These are phyloP conservation scores for Epirrita christyi DNA, from an alignment of 2,888 invertebrate species.

Conservation along the genomic window DNA sequence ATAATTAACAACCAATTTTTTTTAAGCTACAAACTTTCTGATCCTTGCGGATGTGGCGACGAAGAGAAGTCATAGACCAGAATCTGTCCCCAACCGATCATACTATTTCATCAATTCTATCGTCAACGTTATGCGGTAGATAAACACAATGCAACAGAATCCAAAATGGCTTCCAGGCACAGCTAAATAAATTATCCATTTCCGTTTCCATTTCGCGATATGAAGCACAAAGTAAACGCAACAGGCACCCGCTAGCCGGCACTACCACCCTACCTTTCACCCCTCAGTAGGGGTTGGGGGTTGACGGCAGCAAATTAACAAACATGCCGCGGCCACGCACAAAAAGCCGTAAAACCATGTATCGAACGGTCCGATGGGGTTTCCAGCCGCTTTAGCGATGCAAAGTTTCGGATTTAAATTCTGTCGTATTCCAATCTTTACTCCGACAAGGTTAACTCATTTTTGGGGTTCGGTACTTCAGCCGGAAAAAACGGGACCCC, in stretches of 20 bases:
- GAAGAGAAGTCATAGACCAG: no score
- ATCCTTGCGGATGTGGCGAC: no score
- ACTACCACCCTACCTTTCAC: slow-evolving; percentile 13
- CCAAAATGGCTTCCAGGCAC: slow-evolving; percentile 30
- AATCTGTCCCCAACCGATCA: no score
- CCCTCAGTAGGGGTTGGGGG: slow-evolving; percentile 30
- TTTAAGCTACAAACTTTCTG: no score
- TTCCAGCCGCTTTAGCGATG: slow-evolving; percentile 14
- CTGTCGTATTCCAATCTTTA: neutral
- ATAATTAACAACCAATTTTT: no score
- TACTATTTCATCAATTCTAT: no score
- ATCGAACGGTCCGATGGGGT: slow-evolving; percentile 39
- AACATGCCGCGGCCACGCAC: slow-evolving; percentile 57
- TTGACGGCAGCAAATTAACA: slow-evolving; percentile 55
- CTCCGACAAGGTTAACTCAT: neutral
- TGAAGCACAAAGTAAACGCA: slow-evolving; percentile 53
- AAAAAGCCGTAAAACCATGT: slow-evolving; percentile 55
- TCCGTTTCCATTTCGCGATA: slow-evolving; percentile 34
- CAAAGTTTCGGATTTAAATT: slow-evolving; percentile 5
- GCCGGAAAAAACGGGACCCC: no score
- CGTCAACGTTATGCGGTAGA: neutral
- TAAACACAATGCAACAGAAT: slow-evolving; percentile 22
- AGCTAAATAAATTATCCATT: slow-evolving; percentile 28
- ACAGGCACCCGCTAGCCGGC: slow-evolving; percentile 45
- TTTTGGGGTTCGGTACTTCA: no score